These are phyloP conservation scores for Aporophyla lueneburgensis DNA, from an alignment of 2,888 invertebrate genomes.

Conservation along the genomic window DNA sequence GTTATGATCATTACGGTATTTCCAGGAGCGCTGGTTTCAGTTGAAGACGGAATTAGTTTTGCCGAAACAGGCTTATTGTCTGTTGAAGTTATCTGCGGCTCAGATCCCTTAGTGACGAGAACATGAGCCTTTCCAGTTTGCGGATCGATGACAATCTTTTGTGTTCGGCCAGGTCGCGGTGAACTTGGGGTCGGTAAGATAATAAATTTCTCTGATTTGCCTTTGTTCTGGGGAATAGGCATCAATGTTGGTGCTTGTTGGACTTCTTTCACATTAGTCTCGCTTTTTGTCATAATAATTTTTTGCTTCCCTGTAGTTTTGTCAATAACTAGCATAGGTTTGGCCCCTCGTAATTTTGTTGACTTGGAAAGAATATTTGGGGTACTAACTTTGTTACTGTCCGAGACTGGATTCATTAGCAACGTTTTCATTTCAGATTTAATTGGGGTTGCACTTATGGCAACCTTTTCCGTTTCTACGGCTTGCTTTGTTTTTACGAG, in stretches of 20 bases:
- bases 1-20: conserved; percentile 92
- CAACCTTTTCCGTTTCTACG: conserved; percentile 80
- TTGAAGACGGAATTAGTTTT: conserved; percentile 81
- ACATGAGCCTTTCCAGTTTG: conserved; percentile 88
- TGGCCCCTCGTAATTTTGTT: conserved; percentile 84
- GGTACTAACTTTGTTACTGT: conserved; percentile 82
- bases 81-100: conserved; percentile 69
- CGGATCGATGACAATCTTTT: conserved; percentile 88
- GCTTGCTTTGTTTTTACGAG: conserved; percentile 79
- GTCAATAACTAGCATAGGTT: conserved; percentile 87
- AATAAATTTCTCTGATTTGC: conserved; percentile 86
- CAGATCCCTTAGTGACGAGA: conserved; percentile 81
- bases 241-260: conserved; percentile 77
- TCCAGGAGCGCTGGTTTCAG: conserved; percentile 81
- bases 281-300: conserved; percentile 86
- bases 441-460: conserved; percentile 72
- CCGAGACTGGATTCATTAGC: conserved; percentile 81
- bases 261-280: conserved; percentile 81
- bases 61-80: conserved; percentile 85
- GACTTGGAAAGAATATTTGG: conserved; percentile 89
- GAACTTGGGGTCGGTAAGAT: conserved; percentile 83
- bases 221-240: conserved; percentile 73
- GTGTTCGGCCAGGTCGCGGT: conserved; percentile 82
- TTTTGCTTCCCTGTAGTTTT: conserved; percentile 88
- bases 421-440: conserved; percentile 85